Evolutionary conservation across 2,888 invertebrate genomes (phyloP).

Genomic region (Athalia circularis): DNA sequence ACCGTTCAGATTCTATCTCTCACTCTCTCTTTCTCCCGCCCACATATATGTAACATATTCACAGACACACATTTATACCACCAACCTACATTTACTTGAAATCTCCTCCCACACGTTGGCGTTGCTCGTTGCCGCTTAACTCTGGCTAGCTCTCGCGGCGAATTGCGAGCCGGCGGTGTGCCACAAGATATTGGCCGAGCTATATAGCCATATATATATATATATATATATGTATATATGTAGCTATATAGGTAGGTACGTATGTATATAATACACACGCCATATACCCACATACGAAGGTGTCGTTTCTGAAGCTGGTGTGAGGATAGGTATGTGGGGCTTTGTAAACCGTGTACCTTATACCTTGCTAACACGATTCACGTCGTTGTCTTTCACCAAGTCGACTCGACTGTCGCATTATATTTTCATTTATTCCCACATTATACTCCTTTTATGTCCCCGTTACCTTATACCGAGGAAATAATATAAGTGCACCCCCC

Average conservation of each 20-base stretch:
- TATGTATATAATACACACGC: background rate
- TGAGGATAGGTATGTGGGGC: too few species aligned
- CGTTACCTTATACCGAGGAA: background rate
- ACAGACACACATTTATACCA: background rate
- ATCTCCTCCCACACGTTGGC: background rate
- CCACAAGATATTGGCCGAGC: conserved; percentile 30
- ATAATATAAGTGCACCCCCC: too few species aligned
- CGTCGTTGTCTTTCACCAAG: background rate
- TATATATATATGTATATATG: too few species aligned
- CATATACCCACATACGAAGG: background rate
- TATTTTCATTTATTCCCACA: conserved; percentile 14
- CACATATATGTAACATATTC: conserved; percentile 8
- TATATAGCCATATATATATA: too few species aligned
- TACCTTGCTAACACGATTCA: too few species aligned
- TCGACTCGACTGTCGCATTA: conserved; percentile 7
- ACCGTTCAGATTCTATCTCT: conserved; percentile 18
- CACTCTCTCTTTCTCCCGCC: conserved; percentile 43
- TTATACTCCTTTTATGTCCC: conserved; percentile 4
- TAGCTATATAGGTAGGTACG: background rate
- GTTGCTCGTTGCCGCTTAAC: background rate
- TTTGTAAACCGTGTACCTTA: too few species aligned
- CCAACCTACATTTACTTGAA: background rate
- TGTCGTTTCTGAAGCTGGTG: too few species aligned
- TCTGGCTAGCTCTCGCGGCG: conserved; percentile 14
- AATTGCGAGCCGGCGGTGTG: conserved; percentile 27